phyloP scores from a whole-genome alignment of 2,797 vertebrate species.

The Crypturellus tataupa region DNA sequence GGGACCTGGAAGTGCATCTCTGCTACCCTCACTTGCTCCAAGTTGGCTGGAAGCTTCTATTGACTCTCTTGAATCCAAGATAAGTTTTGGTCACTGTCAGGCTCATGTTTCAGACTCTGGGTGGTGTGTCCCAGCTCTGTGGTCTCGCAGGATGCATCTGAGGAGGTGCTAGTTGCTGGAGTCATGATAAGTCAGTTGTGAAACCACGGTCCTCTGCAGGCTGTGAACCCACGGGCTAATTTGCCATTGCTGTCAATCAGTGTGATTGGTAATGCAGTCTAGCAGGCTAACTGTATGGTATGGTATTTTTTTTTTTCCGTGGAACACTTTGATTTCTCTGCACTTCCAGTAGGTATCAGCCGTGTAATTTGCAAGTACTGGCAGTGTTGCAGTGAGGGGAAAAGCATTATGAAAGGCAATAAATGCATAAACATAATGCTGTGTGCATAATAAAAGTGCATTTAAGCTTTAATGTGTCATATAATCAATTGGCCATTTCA shows the following conservation, averaged over 20 bases:
- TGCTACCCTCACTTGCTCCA: rapidly evolving
- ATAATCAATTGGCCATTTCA: slow-evolving; percentile 32
- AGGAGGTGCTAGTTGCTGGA: background rate
- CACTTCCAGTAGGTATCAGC: background rate
- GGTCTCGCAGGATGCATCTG: rapidly evolving
- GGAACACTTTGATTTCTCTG: background rate
- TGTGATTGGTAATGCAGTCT: rapidly evolving
- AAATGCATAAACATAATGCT: slow-evolving; percentile 21
- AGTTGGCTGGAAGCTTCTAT: background rate
- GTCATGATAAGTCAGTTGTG: background rate
- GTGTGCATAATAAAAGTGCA: slow-evolving; percentile 4
- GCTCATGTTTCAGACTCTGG: background rate
- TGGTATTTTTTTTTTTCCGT: background rate
- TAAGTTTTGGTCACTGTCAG: background rate
- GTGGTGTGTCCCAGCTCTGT: background rate
- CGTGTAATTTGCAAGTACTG: background rate
- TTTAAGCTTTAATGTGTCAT: slow-evolving; percentile 24
- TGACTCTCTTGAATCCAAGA: background rate
- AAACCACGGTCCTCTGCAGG: background rate
- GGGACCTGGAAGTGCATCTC: background rate
- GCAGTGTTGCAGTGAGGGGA: background rate
- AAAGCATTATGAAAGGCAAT: background rate
- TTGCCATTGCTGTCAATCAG: background rate
- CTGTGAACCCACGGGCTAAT: background rate
- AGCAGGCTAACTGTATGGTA: background rate